Evolutionary conservation across 2,113 vertebrate genomes (phyloP), one percentile per base, ranked within the genome.

Genomic region (Ciconia maguari): DNA sequence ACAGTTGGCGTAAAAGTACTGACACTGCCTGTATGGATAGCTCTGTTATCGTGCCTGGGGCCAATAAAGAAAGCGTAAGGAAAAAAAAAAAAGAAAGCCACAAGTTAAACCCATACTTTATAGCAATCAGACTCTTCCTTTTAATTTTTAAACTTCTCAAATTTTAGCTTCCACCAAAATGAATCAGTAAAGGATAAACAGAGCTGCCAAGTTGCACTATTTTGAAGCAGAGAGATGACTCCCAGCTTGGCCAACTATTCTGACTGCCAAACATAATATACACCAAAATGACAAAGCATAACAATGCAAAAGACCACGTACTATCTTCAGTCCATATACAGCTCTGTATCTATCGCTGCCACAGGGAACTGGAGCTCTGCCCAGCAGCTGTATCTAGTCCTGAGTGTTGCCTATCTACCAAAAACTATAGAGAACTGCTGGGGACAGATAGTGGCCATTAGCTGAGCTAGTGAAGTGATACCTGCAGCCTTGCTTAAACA

Each of bases 171-270:
- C 46, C 66, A 90, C 58, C 41, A 86, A 90, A 85, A 92, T 34
- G 79, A 90, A 77, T 34, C 68, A 36, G 55, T 51, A 71, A 87
- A 76, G 46, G 25, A 80, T 74, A 82, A 87, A 82, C n/a, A 42
- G 61, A 87, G 38, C 34, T 65, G 49, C 74, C 62, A 91, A 82
- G 61, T 2, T 48, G 57, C 34, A 30, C 69, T 91, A 5, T 87
- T 94, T 72, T 69, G 65, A 89, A 72, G 32, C 88, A 92, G 71
- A 94, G 70, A 88, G 81, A 60, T 66, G 72, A 79, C 34, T 92
- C 77, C 36, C n/a, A 82, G 61, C 77, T 87, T 24, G 27, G 74
- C 52, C 74, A 91, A 26, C 72, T 90, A 27, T 51, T 54, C 74
- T 83, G 34, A 68, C 61, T 69, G 58, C 87, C 69, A 72, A 83